phyloP scores from a whole-genome alignment of 30 jellyfish, hydroid and myxozoan species.

The Hydra vulgaris region DNA sequence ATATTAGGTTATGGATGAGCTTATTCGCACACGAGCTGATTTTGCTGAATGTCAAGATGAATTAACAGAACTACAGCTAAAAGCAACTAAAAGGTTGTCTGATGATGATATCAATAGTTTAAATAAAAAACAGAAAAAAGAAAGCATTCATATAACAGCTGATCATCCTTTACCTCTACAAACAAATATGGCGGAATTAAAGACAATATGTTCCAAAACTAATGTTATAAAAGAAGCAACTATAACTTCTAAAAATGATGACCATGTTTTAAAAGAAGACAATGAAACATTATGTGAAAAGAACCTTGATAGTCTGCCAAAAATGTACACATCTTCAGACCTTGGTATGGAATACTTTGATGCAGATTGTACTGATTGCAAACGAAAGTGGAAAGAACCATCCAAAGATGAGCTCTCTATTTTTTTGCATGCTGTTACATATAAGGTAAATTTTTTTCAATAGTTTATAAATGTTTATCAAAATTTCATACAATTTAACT shows the following conservation, averaged over 20 bases:
- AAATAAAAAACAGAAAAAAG: not conserved
- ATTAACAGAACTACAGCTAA: not conserved
- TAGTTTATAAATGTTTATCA: not conserved
- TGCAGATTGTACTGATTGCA: conserved; percentile 72
- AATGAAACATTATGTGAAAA: no score
- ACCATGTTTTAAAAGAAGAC: not conserved
- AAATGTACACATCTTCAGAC: conserved; percentile 16
- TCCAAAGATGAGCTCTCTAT: conserved; percentile 49
- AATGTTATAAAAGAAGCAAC: no score
- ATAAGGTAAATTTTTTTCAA: conserved; percentile 27
- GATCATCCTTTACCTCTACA: not conserved
- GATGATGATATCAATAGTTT: not conserved
- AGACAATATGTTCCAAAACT: no score
- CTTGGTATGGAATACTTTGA: conserved; percentile 40
- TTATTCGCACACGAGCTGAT: conserved; percentile 30
- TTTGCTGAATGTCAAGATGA: not conserved
- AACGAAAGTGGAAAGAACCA: conserved; percentile 62
- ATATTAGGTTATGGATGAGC: conserved; percentile 32
- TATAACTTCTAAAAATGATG: not conserved
- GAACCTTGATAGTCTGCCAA: not conserved
- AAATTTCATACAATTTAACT: not conserved
- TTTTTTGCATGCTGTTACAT: conserved; percentile 71
- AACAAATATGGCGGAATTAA: no score
- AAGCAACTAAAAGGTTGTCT: not conserved
- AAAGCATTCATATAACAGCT: not conserved